phyloP scores from a whole-genome alignment of 2,113 vertebrate genomes.

The Festucalex cinctus region DNA sequence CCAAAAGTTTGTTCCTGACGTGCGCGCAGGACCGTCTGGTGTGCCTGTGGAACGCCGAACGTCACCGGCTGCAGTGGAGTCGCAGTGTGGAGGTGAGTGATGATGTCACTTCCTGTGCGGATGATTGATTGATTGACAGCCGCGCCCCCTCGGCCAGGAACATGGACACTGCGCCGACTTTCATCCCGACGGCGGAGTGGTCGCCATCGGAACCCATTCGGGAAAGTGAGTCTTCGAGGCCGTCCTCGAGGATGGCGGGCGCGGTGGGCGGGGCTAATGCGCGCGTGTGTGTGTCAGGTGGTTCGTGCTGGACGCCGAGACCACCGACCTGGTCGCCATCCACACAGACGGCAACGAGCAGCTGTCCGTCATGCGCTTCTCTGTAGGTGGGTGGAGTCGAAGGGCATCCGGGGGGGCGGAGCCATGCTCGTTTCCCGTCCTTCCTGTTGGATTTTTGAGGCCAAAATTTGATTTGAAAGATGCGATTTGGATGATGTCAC shows the following conservation, averaged over 20 bases:
- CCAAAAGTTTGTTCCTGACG: conserved; percentile 86
- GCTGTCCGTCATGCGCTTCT: conserved; percentile 96
- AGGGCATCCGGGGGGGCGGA: neutral
- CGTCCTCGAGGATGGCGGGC: neutral
- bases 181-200: conserved; percentile 93
- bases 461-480: too few relatives aligned
- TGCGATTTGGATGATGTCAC: too few relatives aligned
- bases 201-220: conserved; percentile 94
- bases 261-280: neutral
- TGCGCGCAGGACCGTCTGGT: conserved; percentile 96
- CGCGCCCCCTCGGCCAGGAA: conserved; percentile 71
- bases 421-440: too few relatives aligned
- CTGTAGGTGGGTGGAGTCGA: conserved; percentile 78
- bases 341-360: conserved; percentile 97
- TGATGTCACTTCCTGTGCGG: neutral
- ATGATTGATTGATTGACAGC: conserved; percentile 4
- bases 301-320: conserved; percentile 95
- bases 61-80: conserved; percentile 92
- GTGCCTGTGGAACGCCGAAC: conserved; percentile 87
- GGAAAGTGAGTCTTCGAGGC: conserved; percentile 87
- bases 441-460: too few relatives aligned
- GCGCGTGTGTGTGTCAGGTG: conserved; percentile 73
- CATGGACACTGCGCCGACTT: conserved; percentile 98
- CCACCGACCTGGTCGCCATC: conserved; percentile 90
- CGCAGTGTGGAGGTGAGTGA: conserved; percentile 82